Evolutionary conservation across 2,888 invertebrate species (phyloP), one percentile per base, ranked within the genome.

Genomic region (Latheticus oryzae): DNA sequence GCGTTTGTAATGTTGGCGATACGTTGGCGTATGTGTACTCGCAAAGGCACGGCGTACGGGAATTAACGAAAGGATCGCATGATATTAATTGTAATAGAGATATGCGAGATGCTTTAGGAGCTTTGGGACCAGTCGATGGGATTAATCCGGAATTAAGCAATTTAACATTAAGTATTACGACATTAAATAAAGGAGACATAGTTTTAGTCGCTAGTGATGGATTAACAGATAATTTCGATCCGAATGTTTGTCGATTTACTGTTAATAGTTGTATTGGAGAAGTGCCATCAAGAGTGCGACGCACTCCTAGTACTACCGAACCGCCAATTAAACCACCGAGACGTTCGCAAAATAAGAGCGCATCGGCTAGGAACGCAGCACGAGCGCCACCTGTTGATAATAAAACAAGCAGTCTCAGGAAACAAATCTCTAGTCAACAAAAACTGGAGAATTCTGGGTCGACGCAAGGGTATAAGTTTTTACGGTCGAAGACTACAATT

Each of bases 161-260:
- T 77, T 82, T 95, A 40, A 95, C 94, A 0, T 85, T 93, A 62
- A 89, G 91, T 0, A 85, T 94, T 83, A 93, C 91, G 1, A 86
- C 89, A 57, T 83, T 91, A 4, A 89, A 91, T 66, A 80, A 83
- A 35, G 92, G 90, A 5, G 94, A 95, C 73, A 87, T 95, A 58
- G 88, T 95, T 15, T 90, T 93, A 76, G 82, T 95, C 8, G 93
- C 93, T 0, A 91, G 91, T n/a, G 94, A 95, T 72, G 94, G 94
- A 3, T 85, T 95, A 19, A 91, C 92, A 3, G 94, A 95, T 74
- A 95, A 95, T 76, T 92, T 93, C 70, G 94, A 95, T 79, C 94
- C 94, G 0, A 93, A 94, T 17, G 93, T 95, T 52, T 93, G 93
- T 16, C 91, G 91, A 78, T 91, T 93, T 72, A 91, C 93, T 2